Evolutionary conservation across 2,113 vertebrate species (phyloP).

Genomic region (Alethe castanea): DNA sequence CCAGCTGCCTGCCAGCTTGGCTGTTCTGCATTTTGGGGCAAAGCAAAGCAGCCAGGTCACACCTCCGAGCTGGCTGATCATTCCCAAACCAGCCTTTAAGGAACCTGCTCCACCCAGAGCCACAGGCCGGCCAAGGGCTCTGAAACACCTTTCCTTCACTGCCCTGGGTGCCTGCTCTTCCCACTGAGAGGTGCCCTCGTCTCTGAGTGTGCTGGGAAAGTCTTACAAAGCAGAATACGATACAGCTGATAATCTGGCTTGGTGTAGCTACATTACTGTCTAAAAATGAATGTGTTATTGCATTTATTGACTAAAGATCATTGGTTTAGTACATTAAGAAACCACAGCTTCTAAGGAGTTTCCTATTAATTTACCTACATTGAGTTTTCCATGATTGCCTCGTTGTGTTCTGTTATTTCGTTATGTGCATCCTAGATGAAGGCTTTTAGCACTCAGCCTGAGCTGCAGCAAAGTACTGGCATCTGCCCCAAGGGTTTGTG

Average conservation of each 20-base stretch:
- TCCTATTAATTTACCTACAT: conserved; percentile 41
- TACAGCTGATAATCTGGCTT: neutral
- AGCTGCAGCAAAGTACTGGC: neutral
- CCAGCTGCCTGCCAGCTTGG: neutral
- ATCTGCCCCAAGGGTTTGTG: neutral
- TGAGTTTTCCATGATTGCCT: neutral
- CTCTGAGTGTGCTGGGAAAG: neutral
- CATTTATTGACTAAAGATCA: neutral
- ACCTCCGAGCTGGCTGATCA: neutral
- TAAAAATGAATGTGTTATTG: neutral
- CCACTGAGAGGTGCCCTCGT: neutral
- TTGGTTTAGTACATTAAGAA: conserved; percentile 41
- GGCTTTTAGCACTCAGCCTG: neutral
- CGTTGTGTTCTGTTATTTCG: neutral
- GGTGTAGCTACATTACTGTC: neutral
- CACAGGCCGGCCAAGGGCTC: neutral
- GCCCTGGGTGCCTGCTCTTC: neutral
- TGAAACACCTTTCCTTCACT: neutral
- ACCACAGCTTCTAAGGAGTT: neutral
- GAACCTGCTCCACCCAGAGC: neutral
- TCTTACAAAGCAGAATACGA: neutral
- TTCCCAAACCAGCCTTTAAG: neutral
- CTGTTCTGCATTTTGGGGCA: neutral
- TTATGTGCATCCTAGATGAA: neutral
- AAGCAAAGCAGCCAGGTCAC: neutral